Evolutionary conservation across 2,888 invertebrate genomes (phyloP), one percentile per base, ranked within the genome.

Genomic region (Sycophila texana): DNA sequence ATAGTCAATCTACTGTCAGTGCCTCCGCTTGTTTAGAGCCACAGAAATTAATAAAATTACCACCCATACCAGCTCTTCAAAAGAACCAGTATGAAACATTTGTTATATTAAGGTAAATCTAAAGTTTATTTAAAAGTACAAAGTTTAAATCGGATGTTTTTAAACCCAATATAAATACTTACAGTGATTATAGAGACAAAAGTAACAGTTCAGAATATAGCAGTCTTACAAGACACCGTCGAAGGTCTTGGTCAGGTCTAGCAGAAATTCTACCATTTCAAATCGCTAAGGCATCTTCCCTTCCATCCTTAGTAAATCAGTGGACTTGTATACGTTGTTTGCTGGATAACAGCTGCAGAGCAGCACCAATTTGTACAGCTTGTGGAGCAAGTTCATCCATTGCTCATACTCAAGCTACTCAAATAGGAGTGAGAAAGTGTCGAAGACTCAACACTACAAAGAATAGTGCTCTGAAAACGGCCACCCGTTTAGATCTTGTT

Each of bases 271-370:
- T 82, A 74, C 83, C 84, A 74, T 51, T 80, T 51, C 83, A 87
- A 26, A 85, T 84, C 74, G 10, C 39, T 39, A 86, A 88, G 82
- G 86, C 87, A 77, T 83, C 88, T 57, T 90, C 90, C 26, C 74
- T 89, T 80, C 90, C 90, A 61, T 86, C 87, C 7, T 81, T 90
- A 75, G 86, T 88, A 20, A 87, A 85, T 16, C 87, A 85, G 83
- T 95, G 95, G 95, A 93, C 94, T 13, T 95, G 95, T 87, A 92
- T 92, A 84, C 93, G 95, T 84, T 96, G 96, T 88, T 95, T 96
- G 1, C 90, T 96, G 74, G 93, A 94, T 82, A 96, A 96, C 90
- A 92, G 93, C 82, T 88, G 88, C 83, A 93, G 92, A 12, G 92
- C 93, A 22, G 92, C 93, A 20, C 92, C 93, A 0, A 92, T 94